Conservation (phyloP, 2,888 invertebrate genomes). For the Tachina lurida region DNA sequence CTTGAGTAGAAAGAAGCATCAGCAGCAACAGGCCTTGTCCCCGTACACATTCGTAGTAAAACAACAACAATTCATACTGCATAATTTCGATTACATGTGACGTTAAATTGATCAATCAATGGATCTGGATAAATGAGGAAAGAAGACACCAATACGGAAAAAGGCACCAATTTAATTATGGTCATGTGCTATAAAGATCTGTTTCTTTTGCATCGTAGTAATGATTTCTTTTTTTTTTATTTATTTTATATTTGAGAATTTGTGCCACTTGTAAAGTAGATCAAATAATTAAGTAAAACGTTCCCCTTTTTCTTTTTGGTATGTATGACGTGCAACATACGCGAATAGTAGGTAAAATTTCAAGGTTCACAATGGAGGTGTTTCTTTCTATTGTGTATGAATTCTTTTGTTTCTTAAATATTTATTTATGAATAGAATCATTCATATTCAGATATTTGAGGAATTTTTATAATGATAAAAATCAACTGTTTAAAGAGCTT, state of each 20-base stretch:
- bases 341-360: constrained; percentile 23
- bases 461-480: constrained; percentile 51
- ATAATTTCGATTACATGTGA: constrained; percentile 62
- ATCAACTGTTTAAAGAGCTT: constrained; percentile 43
- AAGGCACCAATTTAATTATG: constrained; percentile 56
- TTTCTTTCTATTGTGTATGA: constrained; percentile 40
- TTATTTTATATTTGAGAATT: constrained; percentile 28
- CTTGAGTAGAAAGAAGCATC: neutral
- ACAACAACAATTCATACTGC: constrained; percentile 45
- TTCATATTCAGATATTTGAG: constrained; percentile 36
- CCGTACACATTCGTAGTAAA: neutral
- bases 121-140: constrained; percentile 46
- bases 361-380: constrained; percentile 26
- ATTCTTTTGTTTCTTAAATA: neutral
- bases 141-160: constrained; percentile 55
- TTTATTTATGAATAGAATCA: constrained; percentile 19
- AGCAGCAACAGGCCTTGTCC: neutral
- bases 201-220: constrained; percentile 30
- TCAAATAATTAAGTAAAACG: constrained; percentile 54
- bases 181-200: constrained; percentile 51
- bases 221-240: constrained; percentile 1
- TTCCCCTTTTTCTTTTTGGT: constrained; percentile 12
- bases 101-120: constrained; percentile 63
- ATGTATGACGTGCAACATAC: constrained; percentile 38
- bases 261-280: constrained; percentile 69